These are phyloP conservation scores for Drosophila bipectinata DNA, from an alignment of 1,140 invertebrate genomes.

Conservation along the genomic window DNA sequence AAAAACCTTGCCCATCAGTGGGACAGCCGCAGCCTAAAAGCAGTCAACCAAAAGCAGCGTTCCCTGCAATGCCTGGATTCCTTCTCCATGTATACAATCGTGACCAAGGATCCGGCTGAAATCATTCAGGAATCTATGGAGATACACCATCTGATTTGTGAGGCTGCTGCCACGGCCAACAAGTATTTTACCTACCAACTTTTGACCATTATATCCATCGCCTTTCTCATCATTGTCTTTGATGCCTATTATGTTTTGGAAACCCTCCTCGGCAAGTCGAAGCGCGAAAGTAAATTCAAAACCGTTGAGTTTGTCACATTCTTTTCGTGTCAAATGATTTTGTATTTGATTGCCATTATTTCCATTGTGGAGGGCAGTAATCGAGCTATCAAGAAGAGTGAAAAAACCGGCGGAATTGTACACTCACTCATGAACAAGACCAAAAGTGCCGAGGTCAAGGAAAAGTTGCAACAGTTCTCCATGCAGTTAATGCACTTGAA, in stretches of 20 bases:
- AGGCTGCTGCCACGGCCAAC: conserved; percentile 80
- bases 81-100: conserved; percentile 82
- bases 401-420: conserved; percentile 80
- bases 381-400: conserved; percentile 81
- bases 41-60: conserved; percentile 66
- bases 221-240: conserved; percentile 82
- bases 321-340: conserved; percentile 81
- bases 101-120: conserved; percentile 75
- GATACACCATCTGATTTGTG: conserved; percentile 81
- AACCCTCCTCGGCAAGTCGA: conserved; percentile 79
- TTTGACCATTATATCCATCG: conserved; percentile 79
- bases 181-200: conserved; percentile 83
- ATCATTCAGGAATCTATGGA: conserved; percentile 84
- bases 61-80: conserved; percentile 76
- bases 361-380: conserved; percentile 82
- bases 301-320: conserved; percentile 81
- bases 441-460: conserved; percentile 69
- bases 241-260: conserved; percentile 83
- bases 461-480: conserved; percentile 81
- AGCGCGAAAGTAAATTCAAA: conserved; percentile 78
- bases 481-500: conserved; percentile 80
- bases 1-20: conserved; percentile 78
- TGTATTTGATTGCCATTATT: conserved; percentile 79
- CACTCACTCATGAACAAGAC: conserved; percentile 78
- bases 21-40: conserved; percentile 64